These are phyloP conservation scores for Trididemnum clinides DNA, from an alignment of 23 tunicate species.

Conservation along the genomic window DNA sequence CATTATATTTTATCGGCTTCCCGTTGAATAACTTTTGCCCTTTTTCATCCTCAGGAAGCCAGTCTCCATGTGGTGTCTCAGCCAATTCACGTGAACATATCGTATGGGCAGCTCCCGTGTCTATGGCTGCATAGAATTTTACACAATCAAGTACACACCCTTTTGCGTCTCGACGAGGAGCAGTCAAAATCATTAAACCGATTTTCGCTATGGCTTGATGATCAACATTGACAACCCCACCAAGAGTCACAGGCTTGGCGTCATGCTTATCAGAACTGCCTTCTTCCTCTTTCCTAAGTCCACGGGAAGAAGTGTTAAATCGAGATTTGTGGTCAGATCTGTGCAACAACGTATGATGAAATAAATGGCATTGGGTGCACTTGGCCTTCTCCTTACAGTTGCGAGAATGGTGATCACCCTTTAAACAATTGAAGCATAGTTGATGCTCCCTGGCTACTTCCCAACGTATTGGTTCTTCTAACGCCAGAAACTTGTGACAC, in stretches of 20 bases:
- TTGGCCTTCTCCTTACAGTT: background rate
- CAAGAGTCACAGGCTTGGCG: too few relatives aligned
- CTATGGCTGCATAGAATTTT: slow-evolving; percentile 1
- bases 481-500: background rate
- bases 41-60: background rate
- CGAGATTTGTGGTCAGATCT: background rate
- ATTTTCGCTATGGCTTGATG: background rate
- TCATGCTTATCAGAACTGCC: background rate
- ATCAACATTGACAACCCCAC: background rate
- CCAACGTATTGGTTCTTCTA: background rate
- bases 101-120: background rate
- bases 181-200: background rate
- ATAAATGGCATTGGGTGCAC: background rate
- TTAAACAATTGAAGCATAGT: background rate
- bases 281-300: background rate
- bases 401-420: background rate
- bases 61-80: background rate
- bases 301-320: background rate
- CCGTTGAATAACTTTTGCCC: background rate
- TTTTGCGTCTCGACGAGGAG: too few relatives aligned
- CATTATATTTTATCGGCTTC: background rate
- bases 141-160: too few relatives aligned
- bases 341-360: slow-evolving; percentile 5
- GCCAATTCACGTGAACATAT: background rate
- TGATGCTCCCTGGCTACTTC: background rate